Evolutionary conservation across 1,140 invertebrate species (phyloP), one percentile per base, ranked within the genome.

Genomic region (Procambarus virginalis): DNA sequence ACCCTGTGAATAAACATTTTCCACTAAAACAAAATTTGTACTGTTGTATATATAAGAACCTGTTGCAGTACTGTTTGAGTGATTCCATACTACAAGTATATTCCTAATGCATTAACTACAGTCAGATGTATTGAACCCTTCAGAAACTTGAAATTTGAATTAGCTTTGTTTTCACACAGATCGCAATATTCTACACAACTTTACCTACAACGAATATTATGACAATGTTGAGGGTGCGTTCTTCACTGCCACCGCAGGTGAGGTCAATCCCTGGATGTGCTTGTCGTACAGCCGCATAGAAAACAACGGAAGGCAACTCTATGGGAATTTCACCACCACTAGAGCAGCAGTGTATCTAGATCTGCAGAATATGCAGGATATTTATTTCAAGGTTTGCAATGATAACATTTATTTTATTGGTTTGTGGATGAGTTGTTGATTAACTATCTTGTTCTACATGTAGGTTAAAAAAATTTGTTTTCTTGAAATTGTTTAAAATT

Each of bases 321-420:
- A 98, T 93, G 97, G 98, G 12, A 99, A 99, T 94, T 98, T 99
- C 92, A 97, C 98, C 0, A 97, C 98, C 0, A 98, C 97, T 92
- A 95, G 95, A 85, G 96, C 97, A 2, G 96, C 97, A 9, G 94
- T 99, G 3, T 95, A 96, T 91, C 94, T 99, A 77, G 97, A 99
- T 93, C 95, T 99, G 1, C 98, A 99, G 94, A 99, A 99, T 94
- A 98, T 98, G 76, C 97, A 97, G 93, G 96, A 97, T 6, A 93
- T 99, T 58, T 97, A 96, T 91, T 97, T 98, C 93, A 96, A 96
- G 94, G 97, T 97, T 93, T 95, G 80, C 78, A 51, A 22, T 58
- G 6, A 34, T 34, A 34, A 70, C 34, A 2, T 2, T 73, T 17
- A 22, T 78, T 17, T 3, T 55, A 55, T 55, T 9, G 1, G 12